A percentile compares a stretch with the other conserved stretches of the same genome.
These are phyloP conservation scores for Hydrozoanthus tunicans DNA, from an alignment of 64 coral and sea anemone genomes.

Conservation along the genomic window DNA sequence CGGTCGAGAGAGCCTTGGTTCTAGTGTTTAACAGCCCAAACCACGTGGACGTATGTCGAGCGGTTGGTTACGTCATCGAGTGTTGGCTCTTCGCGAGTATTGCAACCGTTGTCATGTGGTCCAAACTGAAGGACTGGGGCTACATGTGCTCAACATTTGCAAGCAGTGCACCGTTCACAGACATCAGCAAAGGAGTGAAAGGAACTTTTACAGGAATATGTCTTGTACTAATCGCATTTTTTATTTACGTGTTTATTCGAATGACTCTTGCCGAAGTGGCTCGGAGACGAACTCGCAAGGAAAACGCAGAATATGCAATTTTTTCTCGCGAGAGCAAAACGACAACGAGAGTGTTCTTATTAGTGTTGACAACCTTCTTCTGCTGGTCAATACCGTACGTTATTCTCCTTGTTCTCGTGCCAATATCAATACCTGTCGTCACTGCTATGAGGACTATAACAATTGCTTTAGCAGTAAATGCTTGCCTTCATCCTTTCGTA, in stretches of 20 bases:
- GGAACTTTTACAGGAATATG: conserved; percentile 58
- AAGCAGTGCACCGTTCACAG: conserved; percentile 61
- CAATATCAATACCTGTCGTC: conserved; percentile 62
- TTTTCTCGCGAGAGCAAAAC: conserved; percentile 66
- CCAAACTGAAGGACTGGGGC: conserved; percentile 78
- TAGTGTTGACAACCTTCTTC: conserved; percentile 77
- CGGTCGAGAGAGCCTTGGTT: conserved; percentile 75
- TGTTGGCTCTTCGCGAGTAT: conserved; percentile 86
- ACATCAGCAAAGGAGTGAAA: conserved; percentile 79
- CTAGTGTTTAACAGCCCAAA: conserved; percentile 66
- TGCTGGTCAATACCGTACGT: conserved; percentile 77
- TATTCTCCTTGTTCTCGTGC: conserved; percentile 68
- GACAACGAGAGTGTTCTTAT: conserved; percentile 69
- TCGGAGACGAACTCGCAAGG: conserved; percentile 42
- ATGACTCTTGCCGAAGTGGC: conserved; percentile 55
- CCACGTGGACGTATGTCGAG: conserved; percentile 80
- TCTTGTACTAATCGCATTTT: conserved; percentile 59
- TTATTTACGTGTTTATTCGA: conserved; percentile 70
- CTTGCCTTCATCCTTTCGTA: conserved; percentile 87
- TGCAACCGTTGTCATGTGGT: conserved; percentile 80
- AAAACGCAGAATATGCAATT: conserved; percentile 29
- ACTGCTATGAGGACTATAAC: conserved; percentile 78
- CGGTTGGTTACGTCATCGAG: conserved; percentile 86
- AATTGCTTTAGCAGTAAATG: conserved; percentile 78
- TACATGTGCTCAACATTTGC: conserved; percentile 86